phyloP scores from a whole-genome alignment of 64 coral and sea anemone species.

The Anthopleura sola region DNA sequence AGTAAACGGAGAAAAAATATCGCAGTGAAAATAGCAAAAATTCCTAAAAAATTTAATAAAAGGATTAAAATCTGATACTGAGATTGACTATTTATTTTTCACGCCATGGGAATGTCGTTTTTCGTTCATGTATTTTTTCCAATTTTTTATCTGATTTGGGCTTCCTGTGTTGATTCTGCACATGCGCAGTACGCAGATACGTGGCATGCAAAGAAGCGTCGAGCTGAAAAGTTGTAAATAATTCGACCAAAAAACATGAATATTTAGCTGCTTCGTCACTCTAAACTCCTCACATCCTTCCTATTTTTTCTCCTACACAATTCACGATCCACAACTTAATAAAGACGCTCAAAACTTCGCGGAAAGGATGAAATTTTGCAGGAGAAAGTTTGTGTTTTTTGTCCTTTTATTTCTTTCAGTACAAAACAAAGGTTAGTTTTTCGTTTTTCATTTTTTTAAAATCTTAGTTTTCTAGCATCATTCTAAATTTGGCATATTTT shows the following conservation, averaged over 20 bases:
- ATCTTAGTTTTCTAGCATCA: background rate
- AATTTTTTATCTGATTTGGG: background rate
- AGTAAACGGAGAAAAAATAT: no score
- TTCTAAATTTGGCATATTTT: background rate
- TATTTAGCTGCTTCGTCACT: background rate
- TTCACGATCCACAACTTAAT: background rate
- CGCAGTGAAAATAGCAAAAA: no score
- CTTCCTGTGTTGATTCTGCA: background rate
- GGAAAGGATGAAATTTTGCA: background rate
- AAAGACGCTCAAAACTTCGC: background rate
- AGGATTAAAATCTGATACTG: no score
- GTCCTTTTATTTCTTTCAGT: background rate
- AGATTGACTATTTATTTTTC: no score
- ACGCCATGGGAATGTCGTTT: no score
- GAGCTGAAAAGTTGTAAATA: conserved; percentile 18
- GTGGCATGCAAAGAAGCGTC: conserved; percentile 16
- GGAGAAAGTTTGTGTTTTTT: background rate
- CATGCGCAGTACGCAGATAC: conserved; percentile 19
- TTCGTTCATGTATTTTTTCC: no score
- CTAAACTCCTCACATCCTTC: background rate
- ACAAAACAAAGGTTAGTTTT: background rate
- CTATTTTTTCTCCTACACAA: background rate
- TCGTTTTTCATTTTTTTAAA: background rate
- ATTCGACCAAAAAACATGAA: conserved; percentile 5
- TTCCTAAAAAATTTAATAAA: no score